phyloP scores from a whole-genome alignment of 1,140 invertebrate species.

The Ephestia elutella region DNA sequence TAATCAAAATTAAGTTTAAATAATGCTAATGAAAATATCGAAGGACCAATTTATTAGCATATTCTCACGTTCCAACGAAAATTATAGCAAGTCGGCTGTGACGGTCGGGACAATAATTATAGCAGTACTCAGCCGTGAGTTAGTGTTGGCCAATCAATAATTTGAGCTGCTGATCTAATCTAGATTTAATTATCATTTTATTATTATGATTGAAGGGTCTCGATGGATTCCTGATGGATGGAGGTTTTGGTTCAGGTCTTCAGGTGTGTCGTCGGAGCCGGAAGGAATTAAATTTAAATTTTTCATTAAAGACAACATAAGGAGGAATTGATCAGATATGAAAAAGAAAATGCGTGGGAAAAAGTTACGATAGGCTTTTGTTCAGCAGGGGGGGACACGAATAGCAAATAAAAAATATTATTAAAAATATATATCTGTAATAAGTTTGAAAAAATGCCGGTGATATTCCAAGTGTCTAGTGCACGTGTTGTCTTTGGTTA shows the following conservation, averaged over 20 bases:
- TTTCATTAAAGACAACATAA: too few relatives aligned
- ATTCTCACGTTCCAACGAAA: slow-evolving; percentile 6
- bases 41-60: slow-evolving; percentile 3
- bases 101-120: background rate
- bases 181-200: slow-evolving; percentile 8
- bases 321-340: too few relatives aligned
- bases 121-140: background rate
- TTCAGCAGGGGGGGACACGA: too few relatives aligned
- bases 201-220: slow-evolving; percentile 4
- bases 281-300: too few relatives aligned
- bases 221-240: background rate
- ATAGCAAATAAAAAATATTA: too few relatives aligned
- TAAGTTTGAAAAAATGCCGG: too few relatives aligned
- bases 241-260: too few relatives aligned
- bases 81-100: background rate
- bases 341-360: too few relatives aligned
- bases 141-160: background rate
- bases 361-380: too few relatives aligned
- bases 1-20: too few relatives aligned
- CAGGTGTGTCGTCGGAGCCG: background rate
- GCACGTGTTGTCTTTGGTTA: background rate
- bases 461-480: background rate
- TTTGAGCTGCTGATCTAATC: background rate
- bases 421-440: too few relatives aligned
- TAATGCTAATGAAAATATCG: background rate